Evolutionary conservation across 2,113 vertebrate species (phyloP), one percentile per base, ranked within the genome.

Genomic region (Burhinus oedicnemus): DNA sequence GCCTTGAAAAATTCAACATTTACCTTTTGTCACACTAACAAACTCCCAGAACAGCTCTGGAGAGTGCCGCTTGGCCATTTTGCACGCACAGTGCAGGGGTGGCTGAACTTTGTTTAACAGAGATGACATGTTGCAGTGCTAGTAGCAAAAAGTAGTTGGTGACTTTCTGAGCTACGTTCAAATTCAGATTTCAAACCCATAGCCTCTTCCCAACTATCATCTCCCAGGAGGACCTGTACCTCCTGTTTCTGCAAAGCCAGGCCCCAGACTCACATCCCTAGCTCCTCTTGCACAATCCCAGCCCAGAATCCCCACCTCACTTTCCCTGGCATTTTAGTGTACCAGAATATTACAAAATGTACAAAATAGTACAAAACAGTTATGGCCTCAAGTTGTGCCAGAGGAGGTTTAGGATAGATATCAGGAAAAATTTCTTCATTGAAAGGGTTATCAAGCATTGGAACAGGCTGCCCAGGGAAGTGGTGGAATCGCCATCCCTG

Each of bases 251-350:
- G 60, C 52, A 51, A 61, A 68, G 47, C 18, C 26, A 49, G 30
- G 18, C 9, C 9, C 44, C 18, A 40, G 51, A 10, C 42, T 49
- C 45, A 8, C 0, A 0, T 34, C 21, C 15, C 15, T 15, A 68
- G 27, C 27, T 68, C 19, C 47, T 40, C 61, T 75, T 47, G 29
- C 15, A 58, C 44, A n/a, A 12, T 10, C 34, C 44, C 18, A 76
- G 34, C 32, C 23, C 38, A 70, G 55, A 40, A 69, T 34, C 15
- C 7, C 26, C 38, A 26, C 12, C 38, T 64, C 29, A 21, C 26
- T 69, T 79, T 17, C 29, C 12, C 17, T 51, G 42, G 23, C 20
- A 49, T 49, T 66, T 72, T 32, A 38, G 27, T 8, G 19, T 29
- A 45, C 29, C 47, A 23, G 34, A 80, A 32, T 15, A 64, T 20